Percentiles rank a stretch among this genome's conserved stretches.
Conservation (phyloP, 2,113 vertebrate species). For the Cephalopholis sonnerati region DNA sequence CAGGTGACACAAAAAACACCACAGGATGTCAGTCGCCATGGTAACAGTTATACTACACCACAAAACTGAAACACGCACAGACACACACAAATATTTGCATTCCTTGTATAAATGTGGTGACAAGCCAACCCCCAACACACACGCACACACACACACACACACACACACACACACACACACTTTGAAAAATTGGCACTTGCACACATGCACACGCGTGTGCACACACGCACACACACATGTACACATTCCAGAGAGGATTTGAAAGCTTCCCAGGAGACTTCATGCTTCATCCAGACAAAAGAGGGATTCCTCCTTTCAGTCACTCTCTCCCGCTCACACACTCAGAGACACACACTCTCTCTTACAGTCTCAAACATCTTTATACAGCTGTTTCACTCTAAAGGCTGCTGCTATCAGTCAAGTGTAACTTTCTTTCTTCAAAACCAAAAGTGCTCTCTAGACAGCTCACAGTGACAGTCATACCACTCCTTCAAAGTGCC, state of each 20-base stretch:
- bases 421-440: neutral
- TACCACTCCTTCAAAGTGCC: neutral
- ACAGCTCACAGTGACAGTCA: neutral
- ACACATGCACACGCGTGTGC: constrained; percentile 3
- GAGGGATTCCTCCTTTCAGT: constrained; percentile 64
- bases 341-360: neutral
- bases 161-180: constrained; percentile 27
- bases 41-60: constrained; percentile 61
- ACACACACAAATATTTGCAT: constrained; percentile 76
- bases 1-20: constrained; percentile 48
- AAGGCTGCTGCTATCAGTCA: neutral
- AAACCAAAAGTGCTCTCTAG: neutral
- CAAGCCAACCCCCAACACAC: constrained; percentile 39
- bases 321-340: constrained; percentile 35
- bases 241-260: constrained; percentile 84
- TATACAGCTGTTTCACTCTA: constrained; percentile 13
- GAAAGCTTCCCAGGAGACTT: constrained; percentile 79
- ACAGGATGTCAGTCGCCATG: constrained; percentile 47
- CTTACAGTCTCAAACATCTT: neutral
- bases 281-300: constrained; percentile 78
- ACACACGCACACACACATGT: constrained; percentile 38
- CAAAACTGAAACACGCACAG: constrained; percentile 30
- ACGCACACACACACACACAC: constrained; percentile 25
- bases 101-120: constrained; percentile 70
- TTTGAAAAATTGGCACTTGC: neutral